These are phyloP conservation scores for Aphyosemion australe DNA, from an alignment of 2,113 vertebrate species.

Conservation along the genomic window DNA sequence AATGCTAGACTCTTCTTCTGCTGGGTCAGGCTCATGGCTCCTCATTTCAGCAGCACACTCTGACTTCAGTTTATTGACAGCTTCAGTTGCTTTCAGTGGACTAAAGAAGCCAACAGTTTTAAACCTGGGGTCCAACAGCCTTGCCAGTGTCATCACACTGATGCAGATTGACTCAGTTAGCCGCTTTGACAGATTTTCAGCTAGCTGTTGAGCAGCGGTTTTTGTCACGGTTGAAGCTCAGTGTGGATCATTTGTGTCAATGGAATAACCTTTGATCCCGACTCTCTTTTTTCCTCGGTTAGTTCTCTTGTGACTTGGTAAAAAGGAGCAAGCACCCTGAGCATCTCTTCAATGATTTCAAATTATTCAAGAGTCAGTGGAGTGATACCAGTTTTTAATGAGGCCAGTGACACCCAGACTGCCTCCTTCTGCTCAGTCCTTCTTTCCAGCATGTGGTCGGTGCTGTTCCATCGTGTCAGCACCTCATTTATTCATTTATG, in stretches of 20 bases:
- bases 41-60: slow-evolving; percentile 5
- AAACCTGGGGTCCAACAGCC: background rate
- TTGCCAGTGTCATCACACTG: background rate
- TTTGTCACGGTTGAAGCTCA: background rate
- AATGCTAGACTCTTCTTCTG: slow-evolving; percentile 13
- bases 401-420: too few species aligned
- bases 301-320: too few species aligned
- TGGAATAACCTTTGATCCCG: background rate
- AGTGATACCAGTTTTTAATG: too few species aligned
- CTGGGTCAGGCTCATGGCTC: slow-evolving; percentile 17
- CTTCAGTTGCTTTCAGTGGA: background rate
- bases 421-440: too few species aligned
- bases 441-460: too few species aligned
- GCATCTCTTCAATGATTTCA: too few species aligned
- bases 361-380: too few species aligned
- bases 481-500: background rate
- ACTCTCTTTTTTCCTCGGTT: background rate
- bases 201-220: background rate
- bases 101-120: too few species aligned
- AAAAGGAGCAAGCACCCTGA: too few species aligned
- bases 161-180: background rate
- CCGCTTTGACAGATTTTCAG: background rate
- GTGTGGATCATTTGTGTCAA: background rate
- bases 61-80: background rate
- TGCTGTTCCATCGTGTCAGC: background rate